Conservation (phyloP, 2,113 vertebrate genomes). For the Oryzias woworae region DNA sequence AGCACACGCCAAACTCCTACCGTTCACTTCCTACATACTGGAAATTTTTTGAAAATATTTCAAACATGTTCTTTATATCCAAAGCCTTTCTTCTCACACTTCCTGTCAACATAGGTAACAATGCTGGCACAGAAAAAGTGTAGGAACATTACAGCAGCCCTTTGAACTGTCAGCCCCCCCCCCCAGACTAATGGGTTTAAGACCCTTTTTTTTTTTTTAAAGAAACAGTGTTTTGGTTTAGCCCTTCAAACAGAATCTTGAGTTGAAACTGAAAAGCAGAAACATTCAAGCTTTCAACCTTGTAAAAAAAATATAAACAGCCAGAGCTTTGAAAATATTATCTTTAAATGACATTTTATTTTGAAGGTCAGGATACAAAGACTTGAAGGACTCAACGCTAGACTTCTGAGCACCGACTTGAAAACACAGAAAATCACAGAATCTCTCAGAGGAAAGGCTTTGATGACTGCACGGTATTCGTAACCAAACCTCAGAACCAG, state of each 20-base stretch:
- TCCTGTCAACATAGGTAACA: no score
- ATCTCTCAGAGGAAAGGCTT: neutral
- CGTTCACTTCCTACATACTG: no score
- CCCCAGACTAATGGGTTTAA: no score
- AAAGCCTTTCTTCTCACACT: no score
- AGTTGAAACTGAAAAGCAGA: neutral
- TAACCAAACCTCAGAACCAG: neutral
- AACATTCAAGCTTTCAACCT: conserved; percentile 5
- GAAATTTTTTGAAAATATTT: no score
- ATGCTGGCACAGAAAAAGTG: no score
- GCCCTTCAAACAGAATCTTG: neutral
- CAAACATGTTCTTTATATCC: no score
- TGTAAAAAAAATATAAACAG: neutral
- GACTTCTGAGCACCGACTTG: neutral
- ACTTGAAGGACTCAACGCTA: conserved; percentile 5
- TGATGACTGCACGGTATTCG: neutral
- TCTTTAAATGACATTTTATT: conserved; percentile 12
- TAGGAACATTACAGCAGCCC: no score
- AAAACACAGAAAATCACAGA: neutral
- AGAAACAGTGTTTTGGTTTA: no score
- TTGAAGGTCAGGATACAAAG: conserved; percentile 16
- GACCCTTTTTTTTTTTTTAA: no score
- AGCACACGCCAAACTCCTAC: no score
- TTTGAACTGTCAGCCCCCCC: no score
- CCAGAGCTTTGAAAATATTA: conserved; percentile 4